Evolutionary conservation across 2,888 invertebrate species (phyloP).

Genomic region (Pristionchus japonicus): DNA sequence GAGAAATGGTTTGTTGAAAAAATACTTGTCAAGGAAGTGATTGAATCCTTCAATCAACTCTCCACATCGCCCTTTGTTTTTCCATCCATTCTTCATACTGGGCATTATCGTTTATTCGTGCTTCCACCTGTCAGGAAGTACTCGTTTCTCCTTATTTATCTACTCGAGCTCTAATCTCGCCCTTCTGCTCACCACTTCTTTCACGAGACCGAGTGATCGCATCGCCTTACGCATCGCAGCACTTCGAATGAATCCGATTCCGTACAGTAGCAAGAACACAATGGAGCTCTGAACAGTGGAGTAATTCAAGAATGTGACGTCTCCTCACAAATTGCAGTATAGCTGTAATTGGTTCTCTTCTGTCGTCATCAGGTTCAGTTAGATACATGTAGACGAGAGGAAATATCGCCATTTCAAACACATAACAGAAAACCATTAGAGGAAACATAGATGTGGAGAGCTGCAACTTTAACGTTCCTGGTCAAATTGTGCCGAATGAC

Average conservation of each 20-base stretch:
- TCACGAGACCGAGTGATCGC: not conserved
- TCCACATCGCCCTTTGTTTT: not conserved
- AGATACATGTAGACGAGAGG: not conserved
- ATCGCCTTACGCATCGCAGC: not conserved
- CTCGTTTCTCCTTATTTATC: not conserved
- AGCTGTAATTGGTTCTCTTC: not conserved
- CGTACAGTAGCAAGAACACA: not conserved
- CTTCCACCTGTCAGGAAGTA: not conserved
- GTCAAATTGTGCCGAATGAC: not conserved
- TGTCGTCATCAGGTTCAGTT: not conserved
- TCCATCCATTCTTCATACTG: not conserved
- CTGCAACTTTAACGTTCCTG: not conserved
- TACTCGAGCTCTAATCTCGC: not conserved
- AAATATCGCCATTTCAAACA: not conserved
- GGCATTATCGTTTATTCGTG: not conserved
- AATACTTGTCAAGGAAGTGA: no score
- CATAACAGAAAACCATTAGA: not conserved
- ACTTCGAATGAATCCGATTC: not conserved
- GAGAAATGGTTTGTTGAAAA: no score
- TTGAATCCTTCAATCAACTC: not conserved
- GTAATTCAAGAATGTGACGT: not conserved
- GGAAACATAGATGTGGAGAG: not conserved
- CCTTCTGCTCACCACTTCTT: not conserved
- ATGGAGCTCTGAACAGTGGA: not conserved
- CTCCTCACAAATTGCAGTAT: not conserved